phyloP scores from a whole-genome alignment of 2,797 vertebrate genomes.

The Anableps anableps region DNA sequence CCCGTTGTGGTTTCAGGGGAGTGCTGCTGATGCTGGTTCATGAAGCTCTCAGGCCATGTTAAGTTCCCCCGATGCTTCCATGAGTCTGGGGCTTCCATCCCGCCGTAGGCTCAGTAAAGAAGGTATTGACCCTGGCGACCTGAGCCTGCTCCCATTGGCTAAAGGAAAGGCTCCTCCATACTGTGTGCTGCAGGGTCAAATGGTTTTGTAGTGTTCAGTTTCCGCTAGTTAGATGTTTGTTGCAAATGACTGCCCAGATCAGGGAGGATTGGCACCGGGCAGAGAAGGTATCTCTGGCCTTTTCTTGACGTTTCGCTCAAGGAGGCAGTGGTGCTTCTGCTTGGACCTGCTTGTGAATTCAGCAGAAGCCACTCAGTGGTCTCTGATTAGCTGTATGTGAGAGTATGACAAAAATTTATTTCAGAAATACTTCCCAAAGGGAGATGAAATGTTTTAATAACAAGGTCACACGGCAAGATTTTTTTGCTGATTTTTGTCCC shows the following conservation, averaged over 20 bases:
- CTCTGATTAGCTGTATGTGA: conserved; percentile 27
- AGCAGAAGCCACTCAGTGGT: conserved; percentile 15
- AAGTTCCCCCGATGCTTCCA: conserved; percentile 51
- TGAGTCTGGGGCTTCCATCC: conserved; percentile 55
- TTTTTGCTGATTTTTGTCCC: too few relatives aligned
- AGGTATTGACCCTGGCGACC: conserved; percentile 74
- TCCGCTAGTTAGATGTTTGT: conserved; percentile 74
- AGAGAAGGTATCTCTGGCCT: conserved; percentile 20
- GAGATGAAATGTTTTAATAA: not conserved
- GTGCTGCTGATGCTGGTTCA: conserved; percentile 39
- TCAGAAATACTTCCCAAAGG: too few relatives aligned
- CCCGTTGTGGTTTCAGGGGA: conserved; percentile 30
- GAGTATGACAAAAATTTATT: conserved; percentile 7
- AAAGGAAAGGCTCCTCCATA: conserved; percentile 49
- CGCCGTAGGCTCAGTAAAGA: conserved; percentile 70
- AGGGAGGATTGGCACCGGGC: conserved; percentile 43
- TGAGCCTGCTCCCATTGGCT: conserved; percentile 58
- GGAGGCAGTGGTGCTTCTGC: conserved; percentile 35
- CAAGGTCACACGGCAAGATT: too few relatives aligned
- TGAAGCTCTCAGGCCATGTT: conserved; percentile 64
- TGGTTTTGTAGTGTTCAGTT: conserved; percentile 77
- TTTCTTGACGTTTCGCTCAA: not conserved
- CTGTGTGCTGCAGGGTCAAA: conserved; percentile 77
- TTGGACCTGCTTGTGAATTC: conserved; percentile 20
- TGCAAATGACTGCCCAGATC: conserved; percentile 67